These are phyloP conservation scores for Silurus lanzhouensis DNA, from an alignment of 2,797 vertebrate species.

Conservation along the genomic window DNA sequence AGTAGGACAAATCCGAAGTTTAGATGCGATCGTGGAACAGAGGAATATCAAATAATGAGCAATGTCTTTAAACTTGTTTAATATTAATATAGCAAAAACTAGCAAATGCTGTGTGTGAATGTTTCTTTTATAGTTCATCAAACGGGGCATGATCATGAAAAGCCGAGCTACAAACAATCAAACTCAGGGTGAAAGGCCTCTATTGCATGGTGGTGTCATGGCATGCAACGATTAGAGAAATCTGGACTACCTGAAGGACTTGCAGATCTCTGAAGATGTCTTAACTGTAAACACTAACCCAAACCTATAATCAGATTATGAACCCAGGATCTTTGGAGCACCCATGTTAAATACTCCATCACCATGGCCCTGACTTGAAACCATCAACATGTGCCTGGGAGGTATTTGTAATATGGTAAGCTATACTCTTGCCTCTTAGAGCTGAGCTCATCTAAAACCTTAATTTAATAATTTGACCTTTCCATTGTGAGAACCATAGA, in stretches of 20 bases:
- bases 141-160: background rate
- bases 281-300: background rate
- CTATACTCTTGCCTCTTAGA: background rate
- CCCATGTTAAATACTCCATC: background rate
- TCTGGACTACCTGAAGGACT: background rate
- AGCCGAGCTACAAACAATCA: background rate
- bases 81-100: background rate
- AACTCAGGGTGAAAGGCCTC: background rate
- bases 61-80: background rate
- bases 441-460: background rate
- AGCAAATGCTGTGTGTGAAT: background rate
- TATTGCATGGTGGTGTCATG: too few species aligned
- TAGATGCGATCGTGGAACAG: background rate
- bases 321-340: background rate
- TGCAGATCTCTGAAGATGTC: background rate
- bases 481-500: background rate
- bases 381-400: background rate
- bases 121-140: background rate
- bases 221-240: background rate
- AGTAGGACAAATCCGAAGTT: background rate
- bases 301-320: background rate
- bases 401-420: background rate
- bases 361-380: background rate
- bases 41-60: background rate
- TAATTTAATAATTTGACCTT: background rate